phyloP scores from a whole-genome alignment of 2,888 invertebrate genomes.

The Morinoia aosen region DNA sequence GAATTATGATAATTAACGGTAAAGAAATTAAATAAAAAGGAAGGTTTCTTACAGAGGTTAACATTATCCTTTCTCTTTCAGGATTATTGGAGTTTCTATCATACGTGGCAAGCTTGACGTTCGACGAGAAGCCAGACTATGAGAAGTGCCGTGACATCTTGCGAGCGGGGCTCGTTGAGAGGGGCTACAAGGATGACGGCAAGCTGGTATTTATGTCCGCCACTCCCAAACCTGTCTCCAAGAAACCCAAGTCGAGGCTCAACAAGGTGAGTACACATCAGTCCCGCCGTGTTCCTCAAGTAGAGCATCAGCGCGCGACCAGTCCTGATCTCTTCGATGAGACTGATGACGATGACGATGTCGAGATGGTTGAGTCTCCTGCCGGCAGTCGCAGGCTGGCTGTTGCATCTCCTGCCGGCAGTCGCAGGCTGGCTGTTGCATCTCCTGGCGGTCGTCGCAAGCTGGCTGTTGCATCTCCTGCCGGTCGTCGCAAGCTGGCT shows the following conservation, averaged over 20 bases:
- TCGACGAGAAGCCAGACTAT: constrained; percentile 84
- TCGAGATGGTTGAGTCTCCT: not conserved
- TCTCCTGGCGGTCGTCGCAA: not conserved
- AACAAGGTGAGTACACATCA: constrained; percentile 66
- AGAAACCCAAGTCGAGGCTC: constrained; percentile 60
- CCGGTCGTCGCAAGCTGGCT: not conserved
- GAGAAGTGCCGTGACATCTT: constrained; percentile 80
- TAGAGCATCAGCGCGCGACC: not conserved
- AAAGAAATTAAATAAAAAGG: no score
- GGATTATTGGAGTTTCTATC: constrained; percentile 77
- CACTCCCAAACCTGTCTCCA: constrained; percentile 64
- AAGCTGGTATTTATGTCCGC: constrained; percentile 66
- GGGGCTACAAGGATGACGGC: constrained; percentile 66
- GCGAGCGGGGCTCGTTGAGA: constrained; percentile 75
- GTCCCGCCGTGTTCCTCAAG: not conserved
- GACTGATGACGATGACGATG: constrained; percentile 48
- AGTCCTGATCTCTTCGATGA: constrained; percentile 48
- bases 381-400: not conserved
- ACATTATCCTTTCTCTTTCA: constrained; percentile 28
- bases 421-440: not conserved
- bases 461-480: not conserved
- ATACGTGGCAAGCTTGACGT: constrained; percentile 80
- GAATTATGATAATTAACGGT: no score
- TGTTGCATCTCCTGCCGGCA: not conserved
- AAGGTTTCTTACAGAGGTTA: not conserved